A percentile compares a stretch with the other conserved stretches of the same genome.
These are phyloP conservation scores for Bilobella aurantiaca DNA, from an alignment of 1,140 invertebrate species.

Conservation along the genomic window DNA sequence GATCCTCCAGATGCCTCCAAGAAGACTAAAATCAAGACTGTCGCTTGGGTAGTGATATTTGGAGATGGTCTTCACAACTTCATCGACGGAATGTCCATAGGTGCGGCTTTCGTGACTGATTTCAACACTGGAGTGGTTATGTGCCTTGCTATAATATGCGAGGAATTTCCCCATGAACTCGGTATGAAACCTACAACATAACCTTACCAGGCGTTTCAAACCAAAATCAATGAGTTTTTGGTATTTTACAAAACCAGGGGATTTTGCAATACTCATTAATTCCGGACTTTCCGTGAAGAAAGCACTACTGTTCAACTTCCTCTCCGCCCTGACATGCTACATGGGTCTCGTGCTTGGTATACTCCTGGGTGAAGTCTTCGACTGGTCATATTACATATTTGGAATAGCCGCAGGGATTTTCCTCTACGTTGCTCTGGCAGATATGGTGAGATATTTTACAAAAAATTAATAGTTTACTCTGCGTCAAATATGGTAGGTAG, in stretches of 20 bases:
- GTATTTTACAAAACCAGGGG: slow-evolving; percentile 43
- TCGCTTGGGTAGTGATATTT: slow-evolving; percentile 61
- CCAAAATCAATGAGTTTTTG: background rate
- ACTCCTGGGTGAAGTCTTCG: slow-evolving; percentile 42
- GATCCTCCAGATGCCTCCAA: too few species aligned
- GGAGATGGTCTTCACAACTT: slow-evolving; percentile 60
- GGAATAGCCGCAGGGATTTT: slow-evolving; percentile 51
- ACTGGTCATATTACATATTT: slow-evolving; percentile 45
- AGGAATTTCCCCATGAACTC: slow-evolving; percentile 61
- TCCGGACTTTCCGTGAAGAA: slow-evolving; percentile 50
- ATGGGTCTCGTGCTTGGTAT: slow-evolving; percentile 45
- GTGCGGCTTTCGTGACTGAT: slow-evolving; percentile 53
- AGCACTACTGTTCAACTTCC: slow-evolving; percentile 52
- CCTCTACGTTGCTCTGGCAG: slow-evolving; percentile 49
- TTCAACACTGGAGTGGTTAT: slow-evolving; percentile 50
- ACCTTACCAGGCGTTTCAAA: background rate
- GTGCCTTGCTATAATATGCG: slow-evolving; percentile 59
- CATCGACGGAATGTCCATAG: slow-evolving; percentile 51
- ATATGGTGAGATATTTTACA: slow-evolving; percentile 47
- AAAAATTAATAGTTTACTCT: too few species aligned
- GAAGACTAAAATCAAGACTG: slow-evolving; percentile 42
- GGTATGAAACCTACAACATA: slow-evolving; percentile 45
- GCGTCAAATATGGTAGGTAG: too few species aligned
- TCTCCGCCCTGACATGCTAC: slow-evolving; percentile 52
- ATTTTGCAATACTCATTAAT: slow-evolving; percentile 53